phyloP scores from a whole-genome alignment of 2,113 vertebrate genomes.

The Eudyptes chrysolophus region DNA sequence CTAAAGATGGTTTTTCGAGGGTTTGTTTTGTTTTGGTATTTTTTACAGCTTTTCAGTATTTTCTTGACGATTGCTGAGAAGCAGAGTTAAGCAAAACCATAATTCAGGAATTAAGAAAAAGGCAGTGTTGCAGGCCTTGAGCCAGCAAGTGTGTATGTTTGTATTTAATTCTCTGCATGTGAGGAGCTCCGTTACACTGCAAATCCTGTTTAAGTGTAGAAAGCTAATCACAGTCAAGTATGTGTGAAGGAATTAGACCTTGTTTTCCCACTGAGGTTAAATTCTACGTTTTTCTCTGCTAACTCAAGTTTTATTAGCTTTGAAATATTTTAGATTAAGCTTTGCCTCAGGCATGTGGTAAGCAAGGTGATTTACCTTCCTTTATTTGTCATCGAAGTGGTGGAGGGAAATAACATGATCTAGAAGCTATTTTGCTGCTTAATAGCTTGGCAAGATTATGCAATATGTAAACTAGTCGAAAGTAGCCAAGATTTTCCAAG shows the following conservation, averaged over 20 bases:
- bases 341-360: not conserved
- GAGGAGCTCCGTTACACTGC: not conserved
- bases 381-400: slow-evolving; percentile 14
- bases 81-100: not conserved
- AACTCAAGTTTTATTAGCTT: not conserved
- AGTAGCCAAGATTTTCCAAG: not conserved
- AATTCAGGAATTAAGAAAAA: not conserved
- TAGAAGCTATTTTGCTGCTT: not conserved
- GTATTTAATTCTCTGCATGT: not conserved
- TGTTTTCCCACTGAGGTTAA: not conserved
- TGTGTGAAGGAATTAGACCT: not conserved
- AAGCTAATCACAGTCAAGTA: not conserved
- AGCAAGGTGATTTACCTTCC: slow-evolving; percentile 10
- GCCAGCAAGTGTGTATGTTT: not conserved
- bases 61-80: not conserved
- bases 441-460: not conserved
- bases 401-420: not conserved
- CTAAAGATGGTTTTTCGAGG: not conserved
- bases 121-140: not conserved
- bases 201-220: not conserved
- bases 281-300: not conserved
- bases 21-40: not conserved
- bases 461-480: not conserved
- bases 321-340: not conserved
- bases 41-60: not conserved